Evolutionary conservation across 2,797 vertebrate genomes (phyloP), one percentile per base, ranked within the genome.

Genomic region (Graptemys geographica): DNA sequence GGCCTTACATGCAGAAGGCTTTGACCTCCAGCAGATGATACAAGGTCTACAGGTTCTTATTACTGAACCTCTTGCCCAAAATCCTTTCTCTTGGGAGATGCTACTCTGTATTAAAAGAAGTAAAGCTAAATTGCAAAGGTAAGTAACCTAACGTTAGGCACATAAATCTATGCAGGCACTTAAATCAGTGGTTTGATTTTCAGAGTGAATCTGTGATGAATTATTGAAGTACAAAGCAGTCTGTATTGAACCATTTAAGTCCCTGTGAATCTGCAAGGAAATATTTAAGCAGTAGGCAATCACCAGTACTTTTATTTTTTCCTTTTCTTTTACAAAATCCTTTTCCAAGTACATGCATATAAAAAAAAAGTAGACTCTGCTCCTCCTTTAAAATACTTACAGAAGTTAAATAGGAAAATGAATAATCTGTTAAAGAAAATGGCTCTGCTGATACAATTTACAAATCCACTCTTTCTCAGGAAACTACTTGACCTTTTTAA

Each of bases 401-500:
- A 52, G 94, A 91, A 90, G 76, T 95, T 97, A 93, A 95, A 94
- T 93, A 92, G 65, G 55, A 78, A 94, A 97, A 96, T 94, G 83
- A 95, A 81, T 83, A 96, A 96, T 92, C 94, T 94, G 49, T 80
- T 59, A 92, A 92, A 89, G 81, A 94, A 97, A 96, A 95, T 49
- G 86, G 76, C 62, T 92, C 86, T 81, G 28, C 88, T 94, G 90
- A 86, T 83, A 95, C 86, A 92, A 96, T 96, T 96, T 96, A 85
- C 79, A 95, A 72, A 92, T 92, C 85, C 85, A 90, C 84, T 96
- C 95, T 98, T 94, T 90, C 92, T 94, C 94, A 90, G 86, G 85
- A 92, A 97, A 96, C 27, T 83, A 93, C 93, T 95, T 96, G 93
- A 97, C 81, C 92, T 96, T 97, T 97, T 89, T 19, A 90, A 96